These are phyloP conservation scores for Ernsta delagoae DNA, from an alignment of 2,888 invertebrate genomes.

Conservation along the genomic window DNA sequence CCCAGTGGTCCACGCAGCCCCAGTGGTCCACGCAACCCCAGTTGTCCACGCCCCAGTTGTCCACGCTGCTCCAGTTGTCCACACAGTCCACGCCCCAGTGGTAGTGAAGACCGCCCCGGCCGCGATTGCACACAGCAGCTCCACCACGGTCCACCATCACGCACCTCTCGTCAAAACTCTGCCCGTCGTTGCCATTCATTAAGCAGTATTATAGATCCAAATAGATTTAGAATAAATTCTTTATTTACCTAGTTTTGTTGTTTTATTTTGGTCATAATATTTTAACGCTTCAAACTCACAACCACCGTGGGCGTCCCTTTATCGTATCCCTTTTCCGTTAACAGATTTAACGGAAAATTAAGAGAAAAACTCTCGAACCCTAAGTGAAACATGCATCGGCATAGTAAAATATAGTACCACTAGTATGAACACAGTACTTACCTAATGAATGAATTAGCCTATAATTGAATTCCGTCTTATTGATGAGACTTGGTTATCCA, in stretches of 20 bases:
- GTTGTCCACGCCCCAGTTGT: constrained; percentile 51
- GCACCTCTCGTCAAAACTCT: constrained; percentile 65
- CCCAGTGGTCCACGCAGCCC: constrained; percentile 53
- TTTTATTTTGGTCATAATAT: neutral
- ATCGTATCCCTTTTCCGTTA: no score
- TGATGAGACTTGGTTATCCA: constrained; percentile 2
- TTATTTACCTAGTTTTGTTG: constrained; percentile 7
- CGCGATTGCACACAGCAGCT: constrained; percentile 67
- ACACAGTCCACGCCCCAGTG: constrained; percentile 59
- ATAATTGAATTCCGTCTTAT: constrained; percentile 27
- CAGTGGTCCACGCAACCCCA: constrained; percentile 54
- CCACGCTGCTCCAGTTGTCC: constrained; percentile 60
- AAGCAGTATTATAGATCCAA: constrained; percentile 31
- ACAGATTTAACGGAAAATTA: no score
- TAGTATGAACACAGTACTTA: no score
- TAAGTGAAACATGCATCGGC: no score
- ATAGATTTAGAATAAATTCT: constrained; percentile 30
- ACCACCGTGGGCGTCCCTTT: no score
- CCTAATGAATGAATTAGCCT: neutral
- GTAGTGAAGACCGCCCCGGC: constrained; percentile 71
- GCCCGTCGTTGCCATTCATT: constrained; percentile 66
- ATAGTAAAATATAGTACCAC: no score
- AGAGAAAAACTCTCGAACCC: no score
- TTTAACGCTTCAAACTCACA: no score
- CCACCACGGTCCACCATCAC: constrained; percentile 66